phyloP scores from a whole-genome alignment of 2,797 vertebrate genomes.

The Corythornis leucogaster region DNA sequence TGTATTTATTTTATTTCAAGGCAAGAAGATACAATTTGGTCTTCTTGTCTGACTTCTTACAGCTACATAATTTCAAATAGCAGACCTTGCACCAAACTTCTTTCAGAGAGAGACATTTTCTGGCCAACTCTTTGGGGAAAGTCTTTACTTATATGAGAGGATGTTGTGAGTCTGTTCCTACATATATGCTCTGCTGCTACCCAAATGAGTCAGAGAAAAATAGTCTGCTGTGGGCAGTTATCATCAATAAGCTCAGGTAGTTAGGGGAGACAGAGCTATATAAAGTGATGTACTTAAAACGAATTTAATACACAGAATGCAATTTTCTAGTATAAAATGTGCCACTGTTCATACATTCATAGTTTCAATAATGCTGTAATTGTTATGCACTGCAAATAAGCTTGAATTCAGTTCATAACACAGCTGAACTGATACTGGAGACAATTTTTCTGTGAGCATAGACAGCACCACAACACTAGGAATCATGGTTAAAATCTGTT shows the following conservation, averaged over 20 bases:
- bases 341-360: not conserved
- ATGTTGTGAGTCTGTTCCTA: not conserved
- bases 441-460: slow-evolving; percentile 11
- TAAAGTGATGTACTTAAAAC: not conserved
- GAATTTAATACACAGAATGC: not conserved
- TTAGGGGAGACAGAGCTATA: not conserved
- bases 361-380: slow-evolving; percentile 7
- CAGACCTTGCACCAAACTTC: not conserved
- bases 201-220: not conserved
- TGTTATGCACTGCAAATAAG: slow-evolving; percentile 26
- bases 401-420: not conserved
- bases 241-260: not conserved
- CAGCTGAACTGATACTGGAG: not conserved
- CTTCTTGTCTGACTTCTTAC: not conserved
- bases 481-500: not conserved
- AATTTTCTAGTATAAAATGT: not conserved
- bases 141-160: not conserved
- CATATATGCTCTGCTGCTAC: not conserved
- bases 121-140: not conserved
- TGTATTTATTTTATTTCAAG: not conserved
- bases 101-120: not conserved
- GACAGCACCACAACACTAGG: not conserved
- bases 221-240: not conserved
- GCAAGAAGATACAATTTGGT: not conserved
- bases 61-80: not conserved